These are phyloP conservation scores for Geotrupes spiniger DNA, from an alignment of 2,888 invertebrate genomes.

Conservation along the genomic window DNA sequence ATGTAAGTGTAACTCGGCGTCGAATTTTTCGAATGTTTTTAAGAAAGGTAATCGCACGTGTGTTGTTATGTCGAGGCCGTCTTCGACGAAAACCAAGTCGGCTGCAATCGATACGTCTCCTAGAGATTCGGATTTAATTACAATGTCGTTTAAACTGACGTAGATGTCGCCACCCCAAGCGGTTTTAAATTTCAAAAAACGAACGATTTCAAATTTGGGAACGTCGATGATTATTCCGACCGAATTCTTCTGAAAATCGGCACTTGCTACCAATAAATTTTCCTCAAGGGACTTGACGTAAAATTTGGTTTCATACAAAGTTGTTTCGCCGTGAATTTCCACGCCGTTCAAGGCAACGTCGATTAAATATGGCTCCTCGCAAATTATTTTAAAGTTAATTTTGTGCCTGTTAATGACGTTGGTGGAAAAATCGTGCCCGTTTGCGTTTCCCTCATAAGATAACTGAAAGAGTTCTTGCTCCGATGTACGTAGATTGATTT, in stretches of 20 bases:
- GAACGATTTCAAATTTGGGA: constrained; percentile 13
- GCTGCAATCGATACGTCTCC: constrained; percentile 18
- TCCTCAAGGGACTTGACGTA: background rate
- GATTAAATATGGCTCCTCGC: no score
- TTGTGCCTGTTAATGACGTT: no score
- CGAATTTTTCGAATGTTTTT: constrained; percentile 22
- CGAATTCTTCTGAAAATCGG: constrained; percentile 5
- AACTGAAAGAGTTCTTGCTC: no score
- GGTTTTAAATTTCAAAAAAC: constrained; percentile 6
- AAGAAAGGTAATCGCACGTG: constrained; percentile 23
- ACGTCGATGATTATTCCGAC: constrained; percentile 8
- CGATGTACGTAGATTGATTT: no score
- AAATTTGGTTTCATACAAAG: no score
- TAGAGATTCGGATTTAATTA: constrained; percentile 14
- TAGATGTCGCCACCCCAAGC: constrained; percentile 10
- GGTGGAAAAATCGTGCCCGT: no score
- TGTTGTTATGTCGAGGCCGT: constrained; percentile 22
- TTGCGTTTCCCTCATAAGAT: no score
- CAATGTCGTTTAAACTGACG: constrained; percentile 8
- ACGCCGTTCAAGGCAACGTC: no score
- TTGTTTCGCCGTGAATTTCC: no score
- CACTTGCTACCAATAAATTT: background rate
- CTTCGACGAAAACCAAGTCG: constrained; percentile 19
- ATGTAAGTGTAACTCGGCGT: constrained; percentile 25
- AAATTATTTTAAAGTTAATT: no score